A percentile compares a stretch with the other conserved stretches of the same genome.
Evolutionary conservation across 1,140 invertebrate species (phyloP).

Genomic region (Orius laevigatus): DNA sequence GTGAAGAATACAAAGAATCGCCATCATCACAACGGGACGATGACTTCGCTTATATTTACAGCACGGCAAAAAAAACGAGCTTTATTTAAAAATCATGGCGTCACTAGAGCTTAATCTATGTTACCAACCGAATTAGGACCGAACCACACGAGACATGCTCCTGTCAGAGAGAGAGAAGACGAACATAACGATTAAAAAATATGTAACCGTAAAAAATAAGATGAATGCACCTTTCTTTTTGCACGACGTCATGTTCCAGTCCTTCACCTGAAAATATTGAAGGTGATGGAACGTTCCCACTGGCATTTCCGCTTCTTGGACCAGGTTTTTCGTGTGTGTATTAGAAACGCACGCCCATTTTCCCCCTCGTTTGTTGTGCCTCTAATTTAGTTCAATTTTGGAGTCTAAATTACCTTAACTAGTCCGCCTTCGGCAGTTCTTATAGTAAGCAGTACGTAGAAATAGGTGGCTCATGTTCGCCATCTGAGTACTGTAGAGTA

Average conservation of each 20-base stretch:
- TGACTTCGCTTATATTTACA: slow-evolving; percentile 41
- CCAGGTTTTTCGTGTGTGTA: too few relatives aligned
- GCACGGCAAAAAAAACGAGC: slow-evolving; percentile 25
- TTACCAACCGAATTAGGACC: not conserved
- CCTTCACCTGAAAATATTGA: slow-evolving; percentile 10
- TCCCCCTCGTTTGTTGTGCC: too few relatives aligned
- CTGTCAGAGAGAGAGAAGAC: slow-evolving; percentile 1
- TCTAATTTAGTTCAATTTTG: too few relatives aligned
- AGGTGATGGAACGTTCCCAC: slow-evolving; percentile 6
- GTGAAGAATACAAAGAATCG: slow-evolving; percentile 69
- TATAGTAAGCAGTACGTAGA: slow-evolving; percentile 26
- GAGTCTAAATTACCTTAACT: slow-evolving; percentile 20
- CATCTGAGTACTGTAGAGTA: slow-evolving; percentile 58
- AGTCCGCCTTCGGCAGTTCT: slow-evolving; percentile 18
- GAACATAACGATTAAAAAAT: slow-evolving; percentile 1
- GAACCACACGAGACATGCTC: not conserved
- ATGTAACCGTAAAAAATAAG: not conserved
- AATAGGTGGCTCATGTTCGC: slow-evolving; percentile 48
- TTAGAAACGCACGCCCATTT: not conserved
- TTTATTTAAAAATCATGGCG: not conserved
- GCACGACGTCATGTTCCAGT: slow-evolving; percentile 1
- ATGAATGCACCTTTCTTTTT: too few relatives aligned
- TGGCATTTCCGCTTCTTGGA: too few relatives aligned
- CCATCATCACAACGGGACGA: slow-evolving; percentile 62
- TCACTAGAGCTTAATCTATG: not conserved